Percentiles rank a stretch among this genome's conserved stretches.
Evolutionary conservation across 1,140 invertebrate genomes (phyloP).

Genomic region (Drosophila punjabiensis): DNA sequence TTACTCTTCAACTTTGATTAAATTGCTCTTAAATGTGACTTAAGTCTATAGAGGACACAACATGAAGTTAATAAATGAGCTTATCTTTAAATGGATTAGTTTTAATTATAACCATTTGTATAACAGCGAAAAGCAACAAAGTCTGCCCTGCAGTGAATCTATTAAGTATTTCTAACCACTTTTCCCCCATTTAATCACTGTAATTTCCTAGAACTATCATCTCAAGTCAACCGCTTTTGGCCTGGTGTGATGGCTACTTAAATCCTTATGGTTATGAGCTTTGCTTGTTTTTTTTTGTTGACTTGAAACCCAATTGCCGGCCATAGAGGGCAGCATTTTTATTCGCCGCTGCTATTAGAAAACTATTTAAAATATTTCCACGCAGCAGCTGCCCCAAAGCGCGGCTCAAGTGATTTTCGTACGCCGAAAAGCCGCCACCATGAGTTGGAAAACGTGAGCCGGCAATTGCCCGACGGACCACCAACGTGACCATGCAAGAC

Average conservation of each 20-base stretch:
- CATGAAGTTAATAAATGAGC: background rate
- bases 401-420: constrained; percentile 38
- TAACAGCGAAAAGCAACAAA: background rate
- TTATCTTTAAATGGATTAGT: background rate
- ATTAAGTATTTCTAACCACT: background rate
- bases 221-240: constrained; percentile 29
- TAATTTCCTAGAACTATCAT: constrained; percentile 15
- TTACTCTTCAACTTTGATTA: background rate
- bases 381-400: constrained; percentile 35
- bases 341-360: constrained; percentile 74
- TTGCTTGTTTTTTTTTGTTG: constrained; percentile 37
- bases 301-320: constrained; percentile 21
- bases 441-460: constrained; percentile 75
- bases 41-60: background rate
- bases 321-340: constrained; percentile 60
- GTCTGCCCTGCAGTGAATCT: background rate
- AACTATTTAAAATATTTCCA: constrained; percentile 82
- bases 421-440: constrained; percentile 40
- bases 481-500: constrained; percentile 52
- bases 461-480: constrained; percentile 65
- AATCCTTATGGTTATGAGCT: constrained; percentile 62
- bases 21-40: background rate
- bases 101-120: background rate
- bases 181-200: constrained; percentile 2
- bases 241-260: constrained; percentile 48